These are phyloP conservation scores for Epinotia nisella DNA, from an alignment of 2,888 invertebrate genomes.

Conservation along the genomic window DNA sequence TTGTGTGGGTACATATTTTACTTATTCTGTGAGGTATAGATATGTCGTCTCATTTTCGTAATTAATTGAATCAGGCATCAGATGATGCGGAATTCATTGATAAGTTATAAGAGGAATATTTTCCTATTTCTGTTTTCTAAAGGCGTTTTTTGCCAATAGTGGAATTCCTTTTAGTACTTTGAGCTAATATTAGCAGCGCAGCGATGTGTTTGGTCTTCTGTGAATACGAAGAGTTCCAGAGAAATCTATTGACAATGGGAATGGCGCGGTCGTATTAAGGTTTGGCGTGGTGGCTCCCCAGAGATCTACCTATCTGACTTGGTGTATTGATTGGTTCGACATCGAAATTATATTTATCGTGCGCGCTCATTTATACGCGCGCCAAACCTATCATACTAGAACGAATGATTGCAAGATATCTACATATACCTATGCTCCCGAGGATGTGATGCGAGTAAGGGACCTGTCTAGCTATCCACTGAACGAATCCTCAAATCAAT, in stretches of 20 bases:
- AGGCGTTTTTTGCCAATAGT: background rate
- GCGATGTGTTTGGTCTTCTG: background rate
- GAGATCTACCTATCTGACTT: background rate
- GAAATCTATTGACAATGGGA: slow-evolving; percentile 1
- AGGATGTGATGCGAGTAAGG: too few relatives aligned
- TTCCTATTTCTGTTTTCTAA: slow-evolving; percentile 8
- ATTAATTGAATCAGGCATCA: background rate
- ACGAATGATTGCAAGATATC: background rate
- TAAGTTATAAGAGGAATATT: background rate
- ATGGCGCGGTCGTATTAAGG: background rate
- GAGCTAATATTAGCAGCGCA: background rate
- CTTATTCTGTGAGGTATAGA: background rate
- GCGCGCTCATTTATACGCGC: background rate
- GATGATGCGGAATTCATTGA: background rate
- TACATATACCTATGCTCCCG: background rate
- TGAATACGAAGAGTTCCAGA: background rate
- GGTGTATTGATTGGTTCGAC: background rate
- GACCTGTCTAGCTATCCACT: too few relatives aligned
- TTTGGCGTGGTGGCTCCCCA: background rate
- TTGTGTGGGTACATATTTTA: too few relatives aligned
- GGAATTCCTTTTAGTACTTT: background rate
- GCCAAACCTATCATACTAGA: background rate
- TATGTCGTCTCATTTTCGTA: slow-evolving; percentile 12
- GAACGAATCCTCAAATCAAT: too few relatives aligned
- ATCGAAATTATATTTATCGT: background rate